phyloP scores from a whole-genome alignment of 1,140 invertebrate genomes.

The Cotesia typhae region DNA sequence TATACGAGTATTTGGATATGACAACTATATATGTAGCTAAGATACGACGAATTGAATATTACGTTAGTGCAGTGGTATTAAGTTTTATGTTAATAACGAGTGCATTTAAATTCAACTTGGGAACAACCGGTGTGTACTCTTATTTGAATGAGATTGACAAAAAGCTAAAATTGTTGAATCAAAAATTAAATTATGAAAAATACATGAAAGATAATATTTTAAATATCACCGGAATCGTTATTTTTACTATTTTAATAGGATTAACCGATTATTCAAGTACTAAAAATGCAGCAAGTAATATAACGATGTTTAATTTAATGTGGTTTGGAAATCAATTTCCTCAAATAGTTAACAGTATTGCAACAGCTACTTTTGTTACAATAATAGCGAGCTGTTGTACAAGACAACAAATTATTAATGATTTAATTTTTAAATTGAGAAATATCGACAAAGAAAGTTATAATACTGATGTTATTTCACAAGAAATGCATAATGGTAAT shows the following conservation, averaged over 20 bases:
- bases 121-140: background rate
- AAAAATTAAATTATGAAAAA: conserved; percentile 22
- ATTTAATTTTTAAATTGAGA: conserved; percentile 25
- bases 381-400: conserved; percentile 26
- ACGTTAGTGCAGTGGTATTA: conserved; percentile 27
- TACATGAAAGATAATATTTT: conserved; percentile 25
- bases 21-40: conserved; percentile 25
- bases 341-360: conserved; percentile 32
- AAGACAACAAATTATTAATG: conserved; percentile 35
- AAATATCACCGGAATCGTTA: conserved; percentile 18
- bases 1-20: conserved; percentile 14
- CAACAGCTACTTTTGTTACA: conserved; percentile 28
- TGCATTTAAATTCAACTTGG: conserved; percentile 1
- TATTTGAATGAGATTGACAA: conserved; percentile 31
- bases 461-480: conserved; percentile 16
- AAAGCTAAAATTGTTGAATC: conserved; percentile 35
- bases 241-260: conserved; percentile 31
- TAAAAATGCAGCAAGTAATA: conserved; percentile 13
- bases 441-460: conserved; percentile 17
- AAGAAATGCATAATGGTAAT: conserved; percentile 39
- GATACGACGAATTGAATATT: background rate
- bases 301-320: conserved; percentile 22
- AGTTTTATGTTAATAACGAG: conserved; percentile 30
- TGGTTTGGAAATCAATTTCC: conserved; percentile 37
- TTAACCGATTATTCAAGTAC: conserved; percentile 30